phyloP scores from a whole-genome alignment of 2,888 invertebrate genomes.

The Megalurothrips usitatus region DNA sequence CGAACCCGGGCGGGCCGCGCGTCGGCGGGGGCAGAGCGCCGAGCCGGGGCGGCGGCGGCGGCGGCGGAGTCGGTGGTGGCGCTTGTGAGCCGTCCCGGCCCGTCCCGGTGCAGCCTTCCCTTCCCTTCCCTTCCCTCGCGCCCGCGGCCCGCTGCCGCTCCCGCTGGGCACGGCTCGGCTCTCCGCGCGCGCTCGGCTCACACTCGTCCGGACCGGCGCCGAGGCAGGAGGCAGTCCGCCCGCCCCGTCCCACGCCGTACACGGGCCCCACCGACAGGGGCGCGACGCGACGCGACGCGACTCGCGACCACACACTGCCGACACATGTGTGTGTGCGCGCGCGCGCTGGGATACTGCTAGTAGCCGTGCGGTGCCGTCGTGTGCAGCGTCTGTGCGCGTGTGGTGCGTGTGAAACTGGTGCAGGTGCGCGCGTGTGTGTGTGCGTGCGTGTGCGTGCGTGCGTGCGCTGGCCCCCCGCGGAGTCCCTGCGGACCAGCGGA shows the following conservation, averaged over 20 bases:
- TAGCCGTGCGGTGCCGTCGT: neutral
- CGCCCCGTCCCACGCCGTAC: neutral
- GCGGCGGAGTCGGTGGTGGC: neutral
- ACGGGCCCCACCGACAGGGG: neutral
- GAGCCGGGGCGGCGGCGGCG: neutral
- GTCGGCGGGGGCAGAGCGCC: neutral
- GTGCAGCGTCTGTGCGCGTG: neutral
- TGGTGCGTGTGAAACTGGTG: neutral
- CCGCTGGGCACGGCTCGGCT: no score
- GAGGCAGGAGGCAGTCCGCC: neutral
- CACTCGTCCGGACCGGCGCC: no score
- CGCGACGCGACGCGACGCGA: neutral
- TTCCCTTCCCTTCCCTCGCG: no score
- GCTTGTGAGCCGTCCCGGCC: neutral
- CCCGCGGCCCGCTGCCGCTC: no score
- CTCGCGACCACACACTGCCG: neutral
- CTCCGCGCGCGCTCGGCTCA: no score
- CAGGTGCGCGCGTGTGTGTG: neutral
- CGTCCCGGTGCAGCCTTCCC: neutral
- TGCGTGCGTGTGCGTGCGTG: neutral
- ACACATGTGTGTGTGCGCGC: neutral
- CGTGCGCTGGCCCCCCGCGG: neutral
- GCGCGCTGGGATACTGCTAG: neutral
- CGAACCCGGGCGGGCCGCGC: constrained; percentile 23
- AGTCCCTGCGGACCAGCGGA: no score